Evolutionary conservation across 2,888 invertebrate genomes (phyloP), one percentile per base, ranked within the genome.

Genomic region (Habrosyne pyritoides): DNA sequence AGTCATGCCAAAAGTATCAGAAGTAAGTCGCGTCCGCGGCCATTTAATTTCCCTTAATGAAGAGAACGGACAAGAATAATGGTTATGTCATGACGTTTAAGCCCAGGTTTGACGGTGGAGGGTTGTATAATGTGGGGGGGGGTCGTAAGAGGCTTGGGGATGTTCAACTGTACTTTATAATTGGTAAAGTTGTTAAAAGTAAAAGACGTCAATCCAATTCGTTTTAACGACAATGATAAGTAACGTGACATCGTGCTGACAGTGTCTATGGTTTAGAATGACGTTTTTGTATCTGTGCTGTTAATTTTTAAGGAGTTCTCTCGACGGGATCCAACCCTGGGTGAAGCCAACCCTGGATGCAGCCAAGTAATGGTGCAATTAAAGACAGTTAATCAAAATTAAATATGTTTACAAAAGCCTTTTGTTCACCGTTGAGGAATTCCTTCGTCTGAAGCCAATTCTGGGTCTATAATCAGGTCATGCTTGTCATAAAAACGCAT

Each of bases 51-150:
- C 47, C 47, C 33, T 52, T 61, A 64, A 64, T 64, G 61, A 64
- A 64, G 61, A 56, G 58, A 53, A 53, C 47, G 53, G 53, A 55
- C 61, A 61, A 57, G 59, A 59, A 54, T 60, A 63, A 65, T 58
- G 55, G 56, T 51, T 24, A 56, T 53, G 55, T 50, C 50, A 12
- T 28, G 30, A 28, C 28, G 50, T 28, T 28, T 28, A 21, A 50
- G 2, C 50, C 28, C 28, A 18, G 6, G 42, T 42, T 42, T 42
- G 8, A 18, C 14, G 18, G 42, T 42, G 42, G 18, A 18, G 18
- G 2, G 42, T 4, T 0, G 42, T 36, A 24, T 36, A n/a, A 14
- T 14, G 18, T n/a, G 18, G 8, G 1, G 8, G 42, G 42, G 18
- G 14, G n/a, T n/a, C n/a, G n/a, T n/a, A n/a, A n/a, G n/a, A n/a